Percentiles rank a stretch among this genome's conserved stretches.
phyloP scores from a whole-genome alignment of 35 echinoderm and acorn worm genomes.

The Lytechinus pictus region DNA sequence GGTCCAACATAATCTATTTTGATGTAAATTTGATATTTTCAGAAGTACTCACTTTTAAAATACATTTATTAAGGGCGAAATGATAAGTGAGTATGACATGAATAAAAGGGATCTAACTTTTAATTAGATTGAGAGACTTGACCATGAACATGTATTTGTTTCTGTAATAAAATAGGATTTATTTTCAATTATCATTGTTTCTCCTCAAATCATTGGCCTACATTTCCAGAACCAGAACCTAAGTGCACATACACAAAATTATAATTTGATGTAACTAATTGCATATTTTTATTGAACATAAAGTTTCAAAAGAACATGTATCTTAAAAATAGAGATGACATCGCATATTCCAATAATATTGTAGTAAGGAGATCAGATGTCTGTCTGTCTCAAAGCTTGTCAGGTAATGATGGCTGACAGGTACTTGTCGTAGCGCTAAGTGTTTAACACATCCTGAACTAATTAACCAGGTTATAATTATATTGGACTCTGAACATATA shows the following conservation, averaged over 20 bases:
- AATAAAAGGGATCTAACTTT: no score
- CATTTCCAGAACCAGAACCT: not conserved
- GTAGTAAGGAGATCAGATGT: not conserved
- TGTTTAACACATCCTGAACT: not conserved
- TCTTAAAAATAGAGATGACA: not conserved
- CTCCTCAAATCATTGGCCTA: not conserved
- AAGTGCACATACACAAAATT: no score
- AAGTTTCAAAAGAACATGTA: not conserved
- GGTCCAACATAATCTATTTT: no score
- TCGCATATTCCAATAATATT: not conserved
- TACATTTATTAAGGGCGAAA: no score
- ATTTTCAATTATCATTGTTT: no score
- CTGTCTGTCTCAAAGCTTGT: not conserved
- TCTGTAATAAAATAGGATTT: no score
- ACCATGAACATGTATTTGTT: no score
- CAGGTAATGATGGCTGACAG: not conserved
- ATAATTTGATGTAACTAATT: no score
- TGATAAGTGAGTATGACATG: no score
- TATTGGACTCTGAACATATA: not conserved
- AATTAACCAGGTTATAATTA: not conserved
- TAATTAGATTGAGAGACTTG: no score
- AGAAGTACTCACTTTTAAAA: no score
- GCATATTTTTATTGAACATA: not conserved
- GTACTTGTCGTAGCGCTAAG: not conserved
- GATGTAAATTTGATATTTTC: no score